Evolutionary conservation across 2,797 vertebrate genomes (phyloP), one percentile per base, ranked within the genome.

Genomic region (Semotilus atromaculatus): DNA sequence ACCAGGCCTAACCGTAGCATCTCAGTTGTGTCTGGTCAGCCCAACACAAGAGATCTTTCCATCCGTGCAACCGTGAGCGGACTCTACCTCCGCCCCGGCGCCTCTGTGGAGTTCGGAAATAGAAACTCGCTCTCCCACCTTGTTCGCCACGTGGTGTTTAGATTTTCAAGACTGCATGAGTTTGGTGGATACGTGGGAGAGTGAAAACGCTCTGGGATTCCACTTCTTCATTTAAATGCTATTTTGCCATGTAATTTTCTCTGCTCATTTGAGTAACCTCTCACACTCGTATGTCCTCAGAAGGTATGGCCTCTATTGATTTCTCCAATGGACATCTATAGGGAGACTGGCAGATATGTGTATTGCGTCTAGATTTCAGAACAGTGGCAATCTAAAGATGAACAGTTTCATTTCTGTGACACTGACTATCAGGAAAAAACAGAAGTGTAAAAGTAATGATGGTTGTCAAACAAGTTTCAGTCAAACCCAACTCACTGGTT

Each of bases 211-310:
- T 45, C 55, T 45, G 70, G 72, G 79, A 76, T 89, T 76, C 70
- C 80, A 34, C 19, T 53, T 26, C 58, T 81, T 85, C 45, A 58
- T 77, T 80, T 73, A 77, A 66, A 34, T 83, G 40, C 68, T 75
- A 84, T 84, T 83, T 85, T 70, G 48, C 58, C 72, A 78, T 68
- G 78, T 78, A 55, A 78, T 87, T 81, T 87, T 77, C 77, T 82
- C 31, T 80, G 71, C 38, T 84, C 66, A 60, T 84, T 86, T 84
- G 78, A 84, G 84, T 70, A 60, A 86, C 29, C 68, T 48, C 66
- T 88, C 83, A 83, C n/a, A 80, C 78, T 48, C 48, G n/a, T n/a
- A n/a, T n/a, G n/a, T 26, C 8, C 26, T 71, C 0, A 74, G 48
- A 62, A 79, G 51, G 70, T 21, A 45, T 66, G 53, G 34, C 43